Conservation (phyloP, 37 sponge, comb jelly and placozoan genomes). For the Beroe ovata region DNA sequence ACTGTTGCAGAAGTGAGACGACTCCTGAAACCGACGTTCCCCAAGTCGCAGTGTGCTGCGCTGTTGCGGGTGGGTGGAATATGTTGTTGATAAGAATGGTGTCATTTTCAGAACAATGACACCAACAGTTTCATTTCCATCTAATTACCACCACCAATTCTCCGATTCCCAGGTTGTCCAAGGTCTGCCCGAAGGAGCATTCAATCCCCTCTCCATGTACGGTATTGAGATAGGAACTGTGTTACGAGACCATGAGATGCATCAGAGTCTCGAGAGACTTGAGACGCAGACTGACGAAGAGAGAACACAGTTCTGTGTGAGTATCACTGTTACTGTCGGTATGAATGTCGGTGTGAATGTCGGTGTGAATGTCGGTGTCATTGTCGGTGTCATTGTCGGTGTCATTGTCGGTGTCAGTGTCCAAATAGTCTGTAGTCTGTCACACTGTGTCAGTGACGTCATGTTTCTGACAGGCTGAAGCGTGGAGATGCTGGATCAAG, state of each 20-base stretch:
- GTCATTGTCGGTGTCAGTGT: too few species aligned
- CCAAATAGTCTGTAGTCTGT: too few species aligned
- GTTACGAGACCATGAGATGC: conserved; percentile 32
- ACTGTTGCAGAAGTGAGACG: neutral
- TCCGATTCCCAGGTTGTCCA: neutral
- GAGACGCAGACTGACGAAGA: neutral
- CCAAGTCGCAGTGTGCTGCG: conserved; percentile 17
- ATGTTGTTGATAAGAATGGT: too few species aligned
- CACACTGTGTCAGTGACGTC: too few species aligned
- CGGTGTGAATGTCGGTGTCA: too few species aligned
- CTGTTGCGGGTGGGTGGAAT: neutral
- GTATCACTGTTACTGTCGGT: too few species aligned
- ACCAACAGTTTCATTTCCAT: too few species aligned
- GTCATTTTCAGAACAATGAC: too few species aligned
- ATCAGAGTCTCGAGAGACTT: neutral
- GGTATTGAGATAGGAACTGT: conserved; percentile 25
- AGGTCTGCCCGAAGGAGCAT: neutral
- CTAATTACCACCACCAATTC: too few species aligned
- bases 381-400: too few species aligned
- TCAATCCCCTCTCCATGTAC: conserved; percentile 42
- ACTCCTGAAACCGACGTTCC: neutral
- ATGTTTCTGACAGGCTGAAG: too few species aligned
- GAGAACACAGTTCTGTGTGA: neutral
- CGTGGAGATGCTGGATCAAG: neutral
- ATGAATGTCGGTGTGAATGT: too few species aligned